Percentiles rank a stretch among this genome's conserved stretches.
phyloP scores from a whole-genome alignment of 2,113 vertebrate species.

The Pandion haliaetus region DNA sequence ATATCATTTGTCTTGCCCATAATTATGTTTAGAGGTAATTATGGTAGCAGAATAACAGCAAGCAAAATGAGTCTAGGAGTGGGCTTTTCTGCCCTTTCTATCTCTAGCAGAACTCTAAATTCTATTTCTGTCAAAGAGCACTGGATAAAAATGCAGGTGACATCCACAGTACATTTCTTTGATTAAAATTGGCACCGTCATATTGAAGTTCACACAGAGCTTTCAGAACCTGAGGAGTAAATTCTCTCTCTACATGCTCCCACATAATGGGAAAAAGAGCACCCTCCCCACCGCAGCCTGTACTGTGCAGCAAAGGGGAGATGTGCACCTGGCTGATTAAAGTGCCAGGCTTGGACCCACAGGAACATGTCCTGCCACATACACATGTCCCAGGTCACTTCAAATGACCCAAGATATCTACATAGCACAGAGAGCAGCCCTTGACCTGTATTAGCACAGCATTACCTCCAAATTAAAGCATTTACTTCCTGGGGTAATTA shows the following conservation, averaged over 20 bases:
- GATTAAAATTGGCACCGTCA: constrained; percentile 25
- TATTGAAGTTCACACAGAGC: not conserved
- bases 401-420: not conserved
- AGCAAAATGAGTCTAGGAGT: constrained; percentile 39
- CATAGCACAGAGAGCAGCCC: not conserved
- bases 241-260: not conserved
- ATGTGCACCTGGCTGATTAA: not conserved
- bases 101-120: not conserved
- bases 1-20: constrained; percentile 66
- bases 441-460: not conserved
- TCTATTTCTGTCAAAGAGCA: constrained; percentile 40
- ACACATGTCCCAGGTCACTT: not conserved
- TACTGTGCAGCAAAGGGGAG: not conserved
- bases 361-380: not conserved
- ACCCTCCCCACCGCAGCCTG: not conserved
- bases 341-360: not conserved
- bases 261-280: not conserved
- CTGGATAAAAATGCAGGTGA: constrained; percentile 52
- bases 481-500: not conserved
- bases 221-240: not conserved
- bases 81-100: not conserved
- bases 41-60: constrained; percentile 41
- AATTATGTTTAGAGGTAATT: constrained; percentile 75
- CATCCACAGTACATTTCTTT: constrained; percentile 32
- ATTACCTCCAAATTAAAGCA: not conserved